Percentiles rank a stretch among this genome's conserved stretches.
Conservation (phyloP, 2,888 invertebrate genomes). For the Ceratothoa steindachneri region DNA sequence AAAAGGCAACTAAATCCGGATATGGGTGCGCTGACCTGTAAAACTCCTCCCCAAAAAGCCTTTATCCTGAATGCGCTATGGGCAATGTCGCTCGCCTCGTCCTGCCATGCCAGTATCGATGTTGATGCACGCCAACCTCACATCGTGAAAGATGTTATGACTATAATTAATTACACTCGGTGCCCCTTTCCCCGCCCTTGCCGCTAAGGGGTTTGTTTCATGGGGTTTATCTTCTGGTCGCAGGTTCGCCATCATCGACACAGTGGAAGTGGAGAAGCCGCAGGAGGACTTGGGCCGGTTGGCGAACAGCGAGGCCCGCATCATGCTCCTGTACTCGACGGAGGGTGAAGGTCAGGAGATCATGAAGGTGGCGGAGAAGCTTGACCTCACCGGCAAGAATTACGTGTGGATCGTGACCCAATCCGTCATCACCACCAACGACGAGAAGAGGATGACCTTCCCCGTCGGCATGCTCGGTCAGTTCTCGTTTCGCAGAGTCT, state of each 20-base stretch:
- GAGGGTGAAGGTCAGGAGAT: slow-evolving; percentile 79
- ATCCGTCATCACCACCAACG: slow-evolving; percentile 66
- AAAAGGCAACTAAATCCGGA: too few species aligned
- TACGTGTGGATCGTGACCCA: slow-evolving; percentile 97
- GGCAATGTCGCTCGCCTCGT: too few species aligned
- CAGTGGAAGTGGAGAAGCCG: slow-evolving; percentile 24
- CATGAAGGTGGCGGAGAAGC: slow-evolving; percentile 67
- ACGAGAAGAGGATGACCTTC: slow-evolving; percentile 67
- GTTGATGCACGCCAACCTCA: too few species aligned
- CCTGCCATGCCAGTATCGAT: too few species aligned
- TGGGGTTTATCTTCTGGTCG: not conserved
- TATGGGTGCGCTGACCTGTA: too few species aligned
- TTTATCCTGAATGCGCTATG: too few species aligned
- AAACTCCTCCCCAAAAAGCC: too few species aligned
- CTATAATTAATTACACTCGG: too few species aligned
- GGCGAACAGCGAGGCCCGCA: slow-evolving; percentile 83
- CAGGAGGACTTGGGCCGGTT: slow-evolving; percentile 68
- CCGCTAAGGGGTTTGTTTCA: too few species aligned
- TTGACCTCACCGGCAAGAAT: slow-evolving; percentile 78
- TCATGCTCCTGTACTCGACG: slow-evolving; percentile 86
- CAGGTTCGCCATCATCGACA: slow-evolving; percentile 45
- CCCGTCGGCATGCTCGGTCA: slow-evolving; percentile 87
- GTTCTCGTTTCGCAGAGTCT: too few species aligned
- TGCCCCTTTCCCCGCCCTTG: too few species aligned
- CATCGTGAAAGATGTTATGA: too few species aligned